phyloP scores from a whole-genome alignment of 1,140 invertebrate species.

The Pogonomyrmex barbatus region DNA sequence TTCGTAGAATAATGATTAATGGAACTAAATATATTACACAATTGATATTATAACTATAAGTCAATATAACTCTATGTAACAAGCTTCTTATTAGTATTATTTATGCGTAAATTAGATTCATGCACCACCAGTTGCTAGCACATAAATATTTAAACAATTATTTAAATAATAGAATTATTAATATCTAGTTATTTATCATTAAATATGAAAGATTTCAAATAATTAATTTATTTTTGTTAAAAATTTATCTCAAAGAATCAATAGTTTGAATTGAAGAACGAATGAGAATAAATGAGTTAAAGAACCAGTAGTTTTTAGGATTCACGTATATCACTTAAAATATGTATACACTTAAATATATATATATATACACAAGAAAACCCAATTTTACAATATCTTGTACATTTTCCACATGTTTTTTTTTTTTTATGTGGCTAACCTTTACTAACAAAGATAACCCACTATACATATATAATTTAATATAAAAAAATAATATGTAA shows the following conservation, averaged over 20 bases:
- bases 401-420: background rate
- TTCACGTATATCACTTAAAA: background rate
- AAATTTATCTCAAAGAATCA: no score
- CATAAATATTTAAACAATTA: background rate
- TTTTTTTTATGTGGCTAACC: background rate
- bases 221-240: background rate
- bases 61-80: background rate
- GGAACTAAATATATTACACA: background rate
- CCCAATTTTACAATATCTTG: background rate
- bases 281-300: background rate
- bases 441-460: conserved; percentile 19
- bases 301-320: background rate
- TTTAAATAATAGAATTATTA: conserved; percentile 3
- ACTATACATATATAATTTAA: conserved; percentile 1
- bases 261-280: no score
- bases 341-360: background rate
- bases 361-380: background rate
- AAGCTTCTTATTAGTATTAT: background rate
- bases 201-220: background rate
- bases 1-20: conserved; percentile 8
- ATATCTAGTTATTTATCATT: background rate
- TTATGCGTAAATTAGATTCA: conserved; percentile 19
- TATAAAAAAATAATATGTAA: background rate
- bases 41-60: background rate
- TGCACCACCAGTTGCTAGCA: background rate